These are phyloP conservation scores for Oncorhynchus gorbuscha DNA, from an alignment of 2,113 vertebrate species.

Conservation along the genomic window DNA sequence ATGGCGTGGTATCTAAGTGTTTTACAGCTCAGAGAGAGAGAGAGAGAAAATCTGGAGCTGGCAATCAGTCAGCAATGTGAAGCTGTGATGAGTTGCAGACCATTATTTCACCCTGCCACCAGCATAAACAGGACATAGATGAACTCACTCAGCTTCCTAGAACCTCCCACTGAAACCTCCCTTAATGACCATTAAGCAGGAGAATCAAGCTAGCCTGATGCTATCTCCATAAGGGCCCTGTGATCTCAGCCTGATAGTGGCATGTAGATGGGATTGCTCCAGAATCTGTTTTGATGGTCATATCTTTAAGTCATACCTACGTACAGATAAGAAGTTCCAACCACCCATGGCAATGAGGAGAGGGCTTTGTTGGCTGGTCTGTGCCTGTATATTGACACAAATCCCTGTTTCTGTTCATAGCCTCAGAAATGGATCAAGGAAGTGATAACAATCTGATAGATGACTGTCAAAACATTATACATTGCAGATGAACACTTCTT, in stretches of 20 bases:
- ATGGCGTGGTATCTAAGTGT: slow-evolving; percentile 41
- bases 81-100: slow-evolving; percentile 46
- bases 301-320: slow-evolving; percentile 34
- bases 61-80: slow-evolving; percentile 50
- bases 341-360: slow-evolving; percentile 39
- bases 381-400: slow-evolving; percentile 21
- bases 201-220: slow-evolving; percentile 36
- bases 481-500: not conserved
- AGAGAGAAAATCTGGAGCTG: slow-evolving; percentile 48
- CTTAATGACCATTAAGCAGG: slow-evolving; percentile 50
- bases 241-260: slow-evolving; percentile 35
- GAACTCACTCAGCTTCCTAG: slow-evolving; percentile 12
- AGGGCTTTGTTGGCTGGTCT: slow-evolving; percentile 15
- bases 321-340: slow-evolving; percentile 46
- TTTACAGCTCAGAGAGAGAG: slow-evolving; percentile 49
- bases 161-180: slow-evolving; percentile 37
- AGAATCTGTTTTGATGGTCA: slow-evolving; percentile 32
- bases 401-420: not conserved
- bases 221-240: slow-evolving; percentile 40
- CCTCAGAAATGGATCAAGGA: slow-evolving; percentile 2
- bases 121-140: slow-evolving; percentile 53
- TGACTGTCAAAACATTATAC: no score
- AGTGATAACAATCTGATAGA: not conserved
- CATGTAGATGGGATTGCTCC: slow-evolving; percentile 39
- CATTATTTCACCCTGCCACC: slow-evolving; percentile 18